A percentile compares a stretch with the other conserved stretches of the same genome.
phyloP scores from a whole-genome alignment of 2,797 vertebrate species.

The Threskiornis aethiopicus region DNA sequence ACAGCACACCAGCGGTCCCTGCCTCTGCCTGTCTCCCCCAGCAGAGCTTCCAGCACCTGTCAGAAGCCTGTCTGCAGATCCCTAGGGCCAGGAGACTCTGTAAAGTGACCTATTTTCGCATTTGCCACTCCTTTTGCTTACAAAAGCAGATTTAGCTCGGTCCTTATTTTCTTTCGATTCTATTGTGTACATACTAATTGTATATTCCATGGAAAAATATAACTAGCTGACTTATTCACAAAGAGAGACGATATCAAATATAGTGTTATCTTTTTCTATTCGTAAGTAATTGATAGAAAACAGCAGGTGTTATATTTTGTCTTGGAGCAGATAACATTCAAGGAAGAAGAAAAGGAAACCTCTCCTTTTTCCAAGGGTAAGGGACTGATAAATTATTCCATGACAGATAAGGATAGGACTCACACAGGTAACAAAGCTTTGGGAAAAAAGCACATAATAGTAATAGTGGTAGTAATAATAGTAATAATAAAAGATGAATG shows the following conservation, averaged over 20 bases:
- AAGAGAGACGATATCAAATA: neutral
- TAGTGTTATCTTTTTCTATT: neutral
- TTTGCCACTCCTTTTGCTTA: neutral
- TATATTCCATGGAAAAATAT: neutral
- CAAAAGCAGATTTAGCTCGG: neutral
- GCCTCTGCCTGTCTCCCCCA: neutral
- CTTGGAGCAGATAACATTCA: slow-evolving; percentile 25
- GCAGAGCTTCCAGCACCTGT: neutral
- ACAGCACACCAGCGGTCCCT: neutral
- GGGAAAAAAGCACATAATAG: neutral
- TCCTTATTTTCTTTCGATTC: neutral
- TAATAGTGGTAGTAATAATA: neutral
- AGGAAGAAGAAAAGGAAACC: slow-evolving; percentile 3
- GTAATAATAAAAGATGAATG: neutral
- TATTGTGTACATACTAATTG: neutral
- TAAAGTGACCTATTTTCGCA: neutral
- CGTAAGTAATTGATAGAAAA: slow-evolving; percentile 13
- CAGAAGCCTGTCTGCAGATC: neutral
- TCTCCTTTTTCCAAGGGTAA: neutral
- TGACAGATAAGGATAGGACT: neutral
- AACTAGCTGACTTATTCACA: neutral
- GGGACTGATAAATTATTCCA: neutral
- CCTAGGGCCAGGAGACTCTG: neutral
- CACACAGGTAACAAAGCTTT: neutral
- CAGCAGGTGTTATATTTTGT: slow-evolving; percentile 33